Evolutionary conservation across 2,888 invertebrate genomes (phyloP), one percentile per base, ranked within the genome.

Genomic region (Pimpla rufipes): DNA sequence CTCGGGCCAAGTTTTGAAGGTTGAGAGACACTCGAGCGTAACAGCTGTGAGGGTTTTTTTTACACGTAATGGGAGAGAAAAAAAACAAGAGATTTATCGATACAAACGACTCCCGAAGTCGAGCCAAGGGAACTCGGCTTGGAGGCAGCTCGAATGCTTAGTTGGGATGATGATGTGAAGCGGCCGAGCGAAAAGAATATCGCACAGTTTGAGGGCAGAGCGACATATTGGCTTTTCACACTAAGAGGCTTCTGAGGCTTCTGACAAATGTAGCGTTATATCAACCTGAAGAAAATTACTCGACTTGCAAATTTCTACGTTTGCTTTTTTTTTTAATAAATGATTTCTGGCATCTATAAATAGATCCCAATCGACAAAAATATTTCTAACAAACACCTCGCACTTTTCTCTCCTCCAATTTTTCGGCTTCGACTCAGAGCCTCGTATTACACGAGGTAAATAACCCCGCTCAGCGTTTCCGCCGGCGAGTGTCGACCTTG

Each of bases 181-280:
- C 10, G 42, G 42, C 35, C 52, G 67, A 70, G 18, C n/a, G 16
- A 47, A 45, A 66, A 80, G 77, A 80, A 71, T 47, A 35, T 71
- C 64, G 50, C 47, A 16, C 42, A 64, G 67, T 74, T 42, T 52
- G 37, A 6, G 13, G 23, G 59, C 40, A 2, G 11, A 1, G 18
- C 18, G 52, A 21, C 52, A 11, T 21, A 59, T 68, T 64, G 77
- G 67, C 78, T 78, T 64, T 74, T 45, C 70, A 64, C 71, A 70
- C 59, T 68, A 73, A 18, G 40, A 45, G 78, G 68, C 62, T 78
- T 78, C 68, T 78, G 50, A 74, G 67, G 52, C 73, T 81, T 76
- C 18, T 11, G 10, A 21, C 45, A 52, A n/a, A n/a, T 55, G 47
- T 42, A 67, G 59, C 66, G 18, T 62, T 16, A 57, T 7, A 59